Evolutionary conservation across 2,797 vertebrate species (phyloP), one percentile per base, ranked within the genome.

Genomic region (Tragelaphus oryx): DNA sequence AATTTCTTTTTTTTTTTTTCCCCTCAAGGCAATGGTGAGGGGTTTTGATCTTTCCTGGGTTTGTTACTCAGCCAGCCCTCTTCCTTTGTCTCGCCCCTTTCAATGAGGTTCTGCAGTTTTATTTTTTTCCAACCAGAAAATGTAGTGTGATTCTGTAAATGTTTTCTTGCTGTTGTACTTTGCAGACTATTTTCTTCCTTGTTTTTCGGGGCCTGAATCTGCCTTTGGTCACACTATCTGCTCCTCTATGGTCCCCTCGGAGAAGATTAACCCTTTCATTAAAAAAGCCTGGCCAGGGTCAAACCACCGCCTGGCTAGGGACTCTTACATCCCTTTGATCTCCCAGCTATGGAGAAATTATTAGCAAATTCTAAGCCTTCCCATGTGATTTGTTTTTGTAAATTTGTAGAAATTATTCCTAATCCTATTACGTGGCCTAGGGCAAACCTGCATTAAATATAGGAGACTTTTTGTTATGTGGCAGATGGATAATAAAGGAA

Each of bases 251-350:
- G 99, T 99, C 99, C 99, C 99, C 99, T 99, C 99, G 98, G 99
- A 99, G 99, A 99, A 99, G 99, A 99, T 99, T 99, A 99, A 99
- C 99, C 99, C 99, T 99, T 99, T 99, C 99, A 99, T 99, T 99
- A 99, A 99, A 99, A 99, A 99, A 98, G 98, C 99, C 98, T 99
- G 98, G 99, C 99, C 98, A 98, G 99, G 99, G 99, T 99, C 99
- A 99, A 99, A 99, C 99, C 98, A 99, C 99, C 97, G 99, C 99
- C 99, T 98, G 99, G 99, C 98, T 99, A 98, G 97, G 98, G 98
- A 98, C 98, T 99, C 98, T 98, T 98, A 98, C 98, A 98, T 98
- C 95, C 98, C 99, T 99, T 99, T 99, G 99, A 99, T 99, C 99
- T 99, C 98, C 99, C 99, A 99, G 98, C 99, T 99, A 99, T 99